Conservation (phyloP, 2,888 invertebrate genomes). For the Pterobdella sp. region DNA sequence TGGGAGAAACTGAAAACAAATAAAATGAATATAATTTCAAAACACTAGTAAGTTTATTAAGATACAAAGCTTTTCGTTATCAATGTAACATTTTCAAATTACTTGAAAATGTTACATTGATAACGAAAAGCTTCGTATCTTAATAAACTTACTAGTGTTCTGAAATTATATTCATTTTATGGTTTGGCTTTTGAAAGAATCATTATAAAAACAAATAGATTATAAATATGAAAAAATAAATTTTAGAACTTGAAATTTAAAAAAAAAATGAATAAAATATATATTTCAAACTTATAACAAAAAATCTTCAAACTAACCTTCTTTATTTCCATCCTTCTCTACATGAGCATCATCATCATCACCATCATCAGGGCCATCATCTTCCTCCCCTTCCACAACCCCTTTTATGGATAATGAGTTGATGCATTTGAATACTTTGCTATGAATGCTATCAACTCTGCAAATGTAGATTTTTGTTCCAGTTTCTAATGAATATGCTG, state of each 20-base stretch:
- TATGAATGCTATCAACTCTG: constrained; percentile 75
- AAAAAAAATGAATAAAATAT: too few species aligned
- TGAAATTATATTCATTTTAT: too few species aligned
- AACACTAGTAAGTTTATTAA: neutral
- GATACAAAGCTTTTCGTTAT: too few species aligned
- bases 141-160: too few species aligned
- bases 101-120: too few species aligned
- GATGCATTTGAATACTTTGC: constrained; percentile 63
- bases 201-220: too few species aligned
- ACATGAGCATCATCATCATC: neutral
- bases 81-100: too few species aligned
- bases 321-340: neutral
- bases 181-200: too few species aligned
- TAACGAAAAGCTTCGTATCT: too few species aligned
- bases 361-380: neutral
- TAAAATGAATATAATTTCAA: neutral
- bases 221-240: too few species aligned
- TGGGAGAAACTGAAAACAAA: neutral
- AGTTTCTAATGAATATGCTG: constrained; percentile 76
- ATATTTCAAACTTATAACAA: neutral
- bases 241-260: too few species aligned
- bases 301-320: neutral
- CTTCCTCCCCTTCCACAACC: neutral
- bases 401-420: neutral
- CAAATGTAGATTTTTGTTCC: constrained; percentile 79